Evolutionary conservation across 2,797 vertebrate genomes (phyloP).

Genomic region (Trichosurus vulpecula): DNA sequence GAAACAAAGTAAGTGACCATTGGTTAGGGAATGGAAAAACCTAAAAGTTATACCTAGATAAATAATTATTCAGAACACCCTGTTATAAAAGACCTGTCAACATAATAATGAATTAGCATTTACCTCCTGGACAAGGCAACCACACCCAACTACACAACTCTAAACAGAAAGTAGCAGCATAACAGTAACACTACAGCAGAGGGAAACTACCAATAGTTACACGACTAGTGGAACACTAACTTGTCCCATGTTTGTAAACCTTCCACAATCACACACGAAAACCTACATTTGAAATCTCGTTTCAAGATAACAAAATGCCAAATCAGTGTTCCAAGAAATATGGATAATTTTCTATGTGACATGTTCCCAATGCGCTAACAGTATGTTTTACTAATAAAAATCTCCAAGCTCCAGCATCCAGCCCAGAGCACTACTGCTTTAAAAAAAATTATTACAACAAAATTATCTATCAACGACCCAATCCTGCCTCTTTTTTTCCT

Average conservation of each 20-base stretch:
- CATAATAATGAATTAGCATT: neutral
- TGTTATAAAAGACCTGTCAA: neutral
- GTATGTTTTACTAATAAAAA: neutral
- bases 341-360: neutral
- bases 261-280: neutral
- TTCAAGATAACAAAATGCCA: neutral
- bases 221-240: neutral
- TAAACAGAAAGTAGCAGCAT: neutral
- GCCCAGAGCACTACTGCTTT: neutral
- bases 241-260: neutral
- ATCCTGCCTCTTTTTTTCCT: neutral
- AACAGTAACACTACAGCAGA: neutral
- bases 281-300: neutral
- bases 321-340: neutral
- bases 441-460: neutral
- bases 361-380: neutral
- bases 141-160: neutral
- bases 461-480: neutral
- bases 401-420: neutral
- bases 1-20: neutral
- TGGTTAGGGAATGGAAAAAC: neutral
- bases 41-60: neutral
- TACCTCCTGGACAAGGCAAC: neutral
- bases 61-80: neutral
- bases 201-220: neutral